Percentiles rank a stretch among this genome's conserved stretches.
These are phyloP conservation scores for Drosophila leonis DNA, from an alignment of 2,888 invertebrate genomes.

Conservation along the genomic window DNA sequence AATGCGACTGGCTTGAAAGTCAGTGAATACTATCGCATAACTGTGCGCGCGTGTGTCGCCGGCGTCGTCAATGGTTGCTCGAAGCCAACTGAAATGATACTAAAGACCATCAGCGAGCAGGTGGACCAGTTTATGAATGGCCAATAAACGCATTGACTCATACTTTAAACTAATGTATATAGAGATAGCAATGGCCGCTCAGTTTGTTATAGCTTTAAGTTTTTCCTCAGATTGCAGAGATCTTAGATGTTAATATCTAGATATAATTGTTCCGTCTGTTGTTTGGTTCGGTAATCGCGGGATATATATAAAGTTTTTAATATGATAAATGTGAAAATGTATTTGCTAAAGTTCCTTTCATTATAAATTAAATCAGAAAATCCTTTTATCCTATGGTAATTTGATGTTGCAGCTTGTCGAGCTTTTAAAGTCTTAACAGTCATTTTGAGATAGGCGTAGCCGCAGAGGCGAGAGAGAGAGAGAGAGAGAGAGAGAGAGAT, in stretches of 20 bases:
- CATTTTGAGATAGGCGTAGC: conserved; percentile 33
- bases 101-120: conserved; percentile 52
- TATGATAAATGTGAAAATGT: conserved; percentile 37
- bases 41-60: conserved; percentile 79
- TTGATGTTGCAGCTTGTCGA: conserved; percentile 63
- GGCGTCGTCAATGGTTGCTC: conserved; percentile 79
- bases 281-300: conserved; percentile 4
- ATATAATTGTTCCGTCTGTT: conserved; percentile 20
- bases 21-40: conserved; percentile 68
- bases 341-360: conserved; percentile 54
- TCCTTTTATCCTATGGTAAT: conserved; percentile 66
- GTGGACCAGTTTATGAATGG: conserved; percentile 56
- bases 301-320: conserved; percentile 31
- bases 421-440: conserved; percentile 51
- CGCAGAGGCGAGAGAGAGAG: conserved; percentile 7
- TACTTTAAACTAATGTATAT: not conserved
- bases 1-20: conserved; percentile 57
- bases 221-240: not conserved
- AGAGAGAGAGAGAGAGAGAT: conserved; percentile 15
- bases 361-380: conserved; percentile 49
- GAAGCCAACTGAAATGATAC: conserved; percentile 64
- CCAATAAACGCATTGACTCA: not conserved
- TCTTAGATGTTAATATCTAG: conserved; percentile 8
- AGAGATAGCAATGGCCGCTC: not conserved
- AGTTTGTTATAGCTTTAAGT: not conserved